These are phyloP conservation scores for Aethina tumida DNA, from an alignment of 1,140 invertebrate genomes.

Conservation along the genomic window DNA sequence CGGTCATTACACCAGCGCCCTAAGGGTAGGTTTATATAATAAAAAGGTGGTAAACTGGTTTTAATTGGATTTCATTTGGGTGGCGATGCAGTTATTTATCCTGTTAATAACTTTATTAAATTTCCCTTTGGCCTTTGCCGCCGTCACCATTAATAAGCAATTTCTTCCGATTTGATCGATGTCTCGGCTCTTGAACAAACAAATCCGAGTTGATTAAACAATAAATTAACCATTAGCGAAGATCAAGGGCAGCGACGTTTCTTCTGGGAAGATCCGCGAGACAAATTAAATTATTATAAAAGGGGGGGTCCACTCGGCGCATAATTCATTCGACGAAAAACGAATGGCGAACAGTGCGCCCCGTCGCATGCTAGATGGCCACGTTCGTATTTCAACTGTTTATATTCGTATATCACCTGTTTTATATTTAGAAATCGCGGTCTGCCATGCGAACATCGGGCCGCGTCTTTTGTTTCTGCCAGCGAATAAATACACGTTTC, in stretches of 20 bases:
- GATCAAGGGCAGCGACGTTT: too few species aligned
- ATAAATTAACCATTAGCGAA: too few species aligned
- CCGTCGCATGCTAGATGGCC: conserved; percentile 15
- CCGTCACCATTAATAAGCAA: too few species aligned
- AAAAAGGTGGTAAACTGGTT: conserved; percentile 7
- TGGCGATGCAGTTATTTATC: conserved; percentile 14
- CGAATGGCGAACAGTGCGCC: conserved; percentile 16
- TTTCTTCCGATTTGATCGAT: too few species aligned
- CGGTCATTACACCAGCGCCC: neutral
- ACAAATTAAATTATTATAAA: too few species aligned
- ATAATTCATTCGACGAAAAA: conserved; percentile 18
- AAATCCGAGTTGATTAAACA: too few species aligned
- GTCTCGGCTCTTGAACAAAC: too few species aligned
- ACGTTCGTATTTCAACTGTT: conserved; percentile 16
- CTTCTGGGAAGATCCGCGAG: too few species aligned
- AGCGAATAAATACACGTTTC: conserved; percentile 25
- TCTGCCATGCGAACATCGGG: conserved; percentile 14
- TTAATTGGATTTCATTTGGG: conserved; percentile 20
- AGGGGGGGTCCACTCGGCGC: too few species aligned
- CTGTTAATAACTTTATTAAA: conserved; percentile 21
- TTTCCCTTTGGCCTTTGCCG: conserved; percentile 13
- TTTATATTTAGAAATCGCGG: conserved; percentile 29
- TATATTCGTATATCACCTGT: conserved; percentile 24
- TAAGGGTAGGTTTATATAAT: conserved; percentile 8
- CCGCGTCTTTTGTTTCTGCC: conserved; percentile 20